These are phyloP conservation scores for Diogma glabrata DNA, from an alignment of 2,888 invertebrate species.

Conservation along the genomic window DNA sequence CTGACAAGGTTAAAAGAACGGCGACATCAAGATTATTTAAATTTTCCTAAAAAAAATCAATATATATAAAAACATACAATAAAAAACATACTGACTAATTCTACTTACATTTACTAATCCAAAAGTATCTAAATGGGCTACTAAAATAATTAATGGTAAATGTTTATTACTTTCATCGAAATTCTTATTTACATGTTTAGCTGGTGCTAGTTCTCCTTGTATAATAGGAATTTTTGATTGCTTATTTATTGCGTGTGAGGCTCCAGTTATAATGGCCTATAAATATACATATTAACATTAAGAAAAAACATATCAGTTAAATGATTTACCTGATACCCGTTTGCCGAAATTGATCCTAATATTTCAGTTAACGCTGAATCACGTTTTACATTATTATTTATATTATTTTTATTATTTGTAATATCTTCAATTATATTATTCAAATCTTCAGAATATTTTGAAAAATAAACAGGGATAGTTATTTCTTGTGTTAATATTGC, in stretches of 20 bases:
- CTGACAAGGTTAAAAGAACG: slow-evolving; percentile 72
- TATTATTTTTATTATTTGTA: slow-evolving; percentile 45
- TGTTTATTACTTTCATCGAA: slow-evolving; percentile 45
- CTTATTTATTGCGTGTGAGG: slow-evolving; percentile 54
- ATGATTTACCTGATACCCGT: slow-evolving; percentile 94
- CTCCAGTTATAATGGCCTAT: slow-evolving; percentile 66
- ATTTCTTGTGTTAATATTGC: slow-evolving; percentile 70
- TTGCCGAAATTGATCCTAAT: slow-evolving; percentile 78
- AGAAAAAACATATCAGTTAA: no score
- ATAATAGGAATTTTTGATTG: slow-evolving; percentile 80
- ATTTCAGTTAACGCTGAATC: slow-evolving; percentile 74
- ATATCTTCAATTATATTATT: slow-evolving; percentile 66
- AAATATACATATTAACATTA: no score
- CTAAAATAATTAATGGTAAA: slow-evolving; percentile 77
- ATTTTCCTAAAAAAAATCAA: slow-evolving; percentile 50
- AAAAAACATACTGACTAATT: not conserved
- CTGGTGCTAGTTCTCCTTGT: slow-evolving; percentile 60
- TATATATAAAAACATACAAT: no score
- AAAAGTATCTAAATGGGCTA: slow-evolving; percentile 87
- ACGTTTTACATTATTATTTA: slow-evolving; percentile 35
- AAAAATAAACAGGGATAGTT: slow-evolving; percentile 79
- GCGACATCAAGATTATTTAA: slow-evolving; percentile 81
- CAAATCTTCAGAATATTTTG: slow-evolving; percentile 60
- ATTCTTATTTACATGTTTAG: slow-evolving; percentile 36
- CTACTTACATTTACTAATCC: slow-evolving; percentile 79